Evolutionary conservation across 2,888 invertebrate genomes (phyloP), one percentile per base, ranked within the genome.

Genomic region (Byasa hedistus): DNA sequence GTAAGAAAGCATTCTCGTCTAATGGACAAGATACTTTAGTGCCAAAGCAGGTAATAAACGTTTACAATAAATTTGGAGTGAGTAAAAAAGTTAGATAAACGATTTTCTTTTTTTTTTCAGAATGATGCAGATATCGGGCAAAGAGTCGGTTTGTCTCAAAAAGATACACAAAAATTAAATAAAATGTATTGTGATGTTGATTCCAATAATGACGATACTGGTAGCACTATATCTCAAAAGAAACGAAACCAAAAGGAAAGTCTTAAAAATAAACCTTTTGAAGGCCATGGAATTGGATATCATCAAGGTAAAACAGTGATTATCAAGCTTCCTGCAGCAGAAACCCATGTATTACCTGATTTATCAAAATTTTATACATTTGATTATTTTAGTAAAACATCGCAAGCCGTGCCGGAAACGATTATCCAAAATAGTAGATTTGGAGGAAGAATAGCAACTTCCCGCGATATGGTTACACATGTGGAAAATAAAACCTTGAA

Each of bases 11-110:
- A 60, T 96, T 96, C 83, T 94, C 95, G 36, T 91, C 91, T 74
- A 95, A 95, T 79, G 94, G 94, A 8, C 85, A 93, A 79, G 91
- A 92, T 59, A 96, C 96, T 5, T 94, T 96, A 69, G 91, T 94
- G 36, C 94, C 96, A 12, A 91, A 89, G 77, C 82, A 88, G 89
- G 91, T 91, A 66, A 79, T 5, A 32, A 32, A 27, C 22, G 12
- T 32, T 60, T 55, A 15, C 22, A 12, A 12, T 36, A 39, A 10
- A 61, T 58, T 48, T 51, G 23, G 23, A 52, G 15, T 44, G 7
- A 54, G 12, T 22, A 22, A 22, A 21, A 54, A 22, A 48, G 19
- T 1, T 44, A 39, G 39, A 15, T 1, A 56, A 64, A 22, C 23
- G 55, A 58, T 23, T 62, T 24, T 17, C 56, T 7, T 56, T 58